These are phyloP conservation scores for Lagorchestes hirsutus DNA, from an alignment of 2,797 vertebrate genomes.

Conservation along the genomic window DNA sequence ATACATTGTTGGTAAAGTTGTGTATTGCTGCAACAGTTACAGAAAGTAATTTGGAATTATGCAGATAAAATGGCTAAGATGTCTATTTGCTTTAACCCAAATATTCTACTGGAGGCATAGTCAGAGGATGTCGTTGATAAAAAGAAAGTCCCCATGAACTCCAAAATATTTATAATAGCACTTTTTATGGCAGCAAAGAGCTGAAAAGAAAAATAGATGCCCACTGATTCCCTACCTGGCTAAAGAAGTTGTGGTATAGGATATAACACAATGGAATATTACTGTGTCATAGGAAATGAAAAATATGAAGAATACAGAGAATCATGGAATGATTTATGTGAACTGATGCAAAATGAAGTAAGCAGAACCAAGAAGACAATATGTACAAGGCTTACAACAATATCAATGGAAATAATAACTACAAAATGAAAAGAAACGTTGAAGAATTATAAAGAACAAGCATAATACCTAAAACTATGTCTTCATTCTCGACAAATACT, in stretches of 20 bases:
- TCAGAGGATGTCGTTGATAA: not conserved
- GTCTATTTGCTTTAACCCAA: not conserved
- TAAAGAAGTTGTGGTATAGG: not conserved
- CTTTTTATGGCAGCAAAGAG: not conserved
- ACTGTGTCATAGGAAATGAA: not conserved
- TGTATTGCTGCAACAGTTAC: not conserved
- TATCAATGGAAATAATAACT: not conserved
- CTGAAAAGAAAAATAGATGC: not conserved
- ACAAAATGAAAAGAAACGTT: not conserved
- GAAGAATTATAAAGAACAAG: not conserved
- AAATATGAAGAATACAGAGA: not conserved
- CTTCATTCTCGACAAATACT: too few relatives aligned
- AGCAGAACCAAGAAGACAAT: not conserved
- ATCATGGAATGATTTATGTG: not conserved
- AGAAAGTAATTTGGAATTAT: not conserved
- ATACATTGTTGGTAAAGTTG: not conserved
- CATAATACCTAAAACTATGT: not conserved
- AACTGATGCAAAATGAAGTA: not conserved
- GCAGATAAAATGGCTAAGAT: not conserved
- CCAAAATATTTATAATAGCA: not conserved
- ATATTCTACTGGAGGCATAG: not conserved
- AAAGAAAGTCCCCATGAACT: not conserved
- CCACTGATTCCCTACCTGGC: too few relatives aligned
- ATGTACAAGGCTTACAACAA: not conserved
- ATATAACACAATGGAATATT: not conserved